A percentile compares a stretch with the other conserved stretches of the same genome.
Evolutionary conservation across 2,797 vertebrate species (phyloP).

Genomic region (Helostoma temminkii): DNA sequence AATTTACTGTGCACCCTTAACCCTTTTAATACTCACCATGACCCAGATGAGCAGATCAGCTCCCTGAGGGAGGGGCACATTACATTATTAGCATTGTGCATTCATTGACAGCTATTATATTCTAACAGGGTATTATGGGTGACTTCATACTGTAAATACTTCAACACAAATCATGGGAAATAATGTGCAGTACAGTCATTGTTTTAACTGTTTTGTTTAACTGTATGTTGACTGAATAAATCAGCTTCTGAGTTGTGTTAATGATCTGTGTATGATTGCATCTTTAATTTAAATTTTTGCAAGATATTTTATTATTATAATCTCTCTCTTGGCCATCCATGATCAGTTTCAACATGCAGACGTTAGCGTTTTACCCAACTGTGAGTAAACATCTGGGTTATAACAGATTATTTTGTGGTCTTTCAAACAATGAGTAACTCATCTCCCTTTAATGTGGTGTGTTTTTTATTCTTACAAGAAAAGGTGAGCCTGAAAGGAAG

Average conservation of each 20-base stretch:
- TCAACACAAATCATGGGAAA: slow-evolving; percentile 59
- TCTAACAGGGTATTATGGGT: slow-evolving; percentile 69
- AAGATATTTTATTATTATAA: slow-evolving; percentile 76
- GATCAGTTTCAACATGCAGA: slow-evolving; percentile 71
- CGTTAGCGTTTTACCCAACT: slow-evolving; percentile 72
- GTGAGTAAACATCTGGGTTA: slow-evolving; percentile 73
- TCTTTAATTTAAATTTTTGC: slow-evolving; percentile 81
- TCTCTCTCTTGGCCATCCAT: slow-evolving; percentile 64
- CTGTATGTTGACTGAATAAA: slow-evolving; percentile 51
- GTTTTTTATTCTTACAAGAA: slow-evolving; percentile 74
- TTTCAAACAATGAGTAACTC: slow-evolving; percentile 72
- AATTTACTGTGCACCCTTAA: slow-evolving; percentile 97
- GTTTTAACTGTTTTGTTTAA: no score
- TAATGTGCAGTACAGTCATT: no score
- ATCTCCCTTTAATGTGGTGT: slow-evolving; percentile 61
- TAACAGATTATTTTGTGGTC: slow-evolving; percentile 79
- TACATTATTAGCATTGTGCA: slow-evolving; percentile 87
- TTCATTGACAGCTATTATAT: slow-evolving; percentile 84
- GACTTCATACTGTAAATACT: slow-evolving; percentile 82
- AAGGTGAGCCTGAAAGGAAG: slow-evolving; percentile 73
- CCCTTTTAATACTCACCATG: slow-evolving; percentile 93
- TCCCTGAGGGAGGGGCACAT: slow-evolving; percentile 82
- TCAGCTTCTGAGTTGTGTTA: slow-evolving; percentile 52
- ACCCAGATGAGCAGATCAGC: slow-evolving; percentile 87
- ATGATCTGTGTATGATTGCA: slow-evolving; percentile 75